Evolutionary conservation across 1,140 invertebrate genomes (phyloP), one percentile per base, ranked within the genome.

Genomic region (Lasaia peninsularis): DNA sequence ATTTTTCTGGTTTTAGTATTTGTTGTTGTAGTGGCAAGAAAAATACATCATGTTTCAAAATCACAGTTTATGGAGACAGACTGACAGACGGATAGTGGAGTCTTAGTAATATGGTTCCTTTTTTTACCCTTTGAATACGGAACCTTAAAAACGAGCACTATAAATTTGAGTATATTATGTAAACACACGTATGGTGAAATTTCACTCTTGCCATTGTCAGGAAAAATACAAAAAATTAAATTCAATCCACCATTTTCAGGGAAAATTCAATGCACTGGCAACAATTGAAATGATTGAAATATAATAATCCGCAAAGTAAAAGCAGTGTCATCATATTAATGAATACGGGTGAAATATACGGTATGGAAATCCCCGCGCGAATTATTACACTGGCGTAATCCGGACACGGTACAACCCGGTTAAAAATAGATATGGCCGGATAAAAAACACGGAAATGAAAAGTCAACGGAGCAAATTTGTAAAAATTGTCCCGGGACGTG

Each of bases 381-480:
- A 52, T 31, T 52, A 56, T 56, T 56, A 33, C 50, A 51, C 8
- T 34, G 49, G 52, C 37, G 60, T 20, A 35, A 56, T 56, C 34
- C 16, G 40, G 40, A 18, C 14, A 48, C 20, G 18, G 40, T 48
- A 48, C 40, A 40, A 40, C 16, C 14, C 35, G 37, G 37, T 44
- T 44, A 7, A 28, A 14, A 12, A 37, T 37, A 24, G 34, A 35
- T 54, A 54, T 54, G 33, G 33, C 34, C 34, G 14, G 24, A 8
- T 31, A 51, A 31, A 48, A 56, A 54, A 58, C 44, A 44, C 58
- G 63, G 60, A 70, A 69, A 72, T 70, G 65, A 70, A 73, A 75
- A 66, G 61, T 70, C 65, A 69, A 70, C 67, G 64, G 58, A 65
- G 62, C 63, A 68, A 77, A 74, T 71, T 77, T 75, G 58, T 58